phyloP scores from a whole-genome alignment of 2,888 invertebrate genomes.

The Ernsta delagoae region DNA sequence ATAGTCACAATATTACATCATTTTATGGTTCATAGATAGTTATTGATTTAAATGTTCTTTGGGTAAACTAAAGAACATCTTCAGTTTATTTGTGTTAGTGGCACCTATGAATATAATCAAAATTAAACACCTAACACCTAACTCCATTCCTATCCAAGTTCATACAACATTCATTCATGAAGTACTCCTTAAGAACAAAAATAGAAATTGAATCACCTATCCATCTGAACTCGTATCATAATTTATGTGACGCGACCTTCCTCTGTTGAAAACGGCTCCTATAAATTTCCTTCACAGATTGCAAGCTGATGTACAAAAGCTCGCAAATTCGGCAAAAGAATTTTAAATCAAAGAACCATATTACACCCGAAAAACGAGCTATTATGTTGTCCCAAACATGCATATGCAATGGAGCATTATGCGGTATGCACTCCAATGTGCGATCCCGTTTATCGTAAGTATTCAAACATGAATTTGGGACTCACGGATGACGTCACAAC shows the following conservation, averaged over 20 bases:
- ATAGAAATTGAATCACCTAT: background rate
- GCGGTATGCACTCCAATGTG: constrained; percentile 37
- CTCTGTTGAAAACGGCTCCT: constrained; percentile 10
- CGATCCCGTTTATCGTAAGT: constrained; percentile 35
- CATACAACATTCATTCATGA: too few relatives aligned
- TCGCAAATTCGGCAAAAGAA: constrained; percentile 25
- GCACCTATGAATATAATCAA: too few relatives aligned
- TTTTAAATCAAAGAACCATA: constrained; percentile 30
- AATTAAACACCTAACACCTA: too few relatives aligned
- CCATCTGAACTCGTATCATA: constrained; percentile 2
- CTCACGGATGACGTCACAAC: constrained; percentile 38
- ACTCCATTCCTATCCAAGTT: too few relatives aligned
- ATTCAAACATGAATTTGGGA: constrained; percentile 38
- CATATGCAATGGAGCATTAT: constrained; percentile 37
- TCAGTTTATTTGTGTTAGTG: too few relatives aligned
- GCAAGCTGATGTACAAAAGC: constrained; percentile 3
- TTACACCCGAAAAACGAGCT: constrained; percentile 33
- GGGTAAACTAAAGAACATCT: too few relatives aligned
- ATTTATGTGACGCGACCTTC: constrained; percentile 10
- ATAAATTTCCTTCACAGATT: constrained; percentile 23
- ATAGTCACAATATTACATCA: too few relatives aligned
- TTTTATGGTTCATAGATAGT: too few relatives aligned
- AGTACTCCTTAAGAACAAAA: too few relatives aligned
- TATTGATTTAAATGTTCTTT: too few relatives aligned
- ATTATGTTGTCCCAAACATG: constrained; percentile 38